Evolutionary conservation across 2,113 vertebrate genomes (phyloP), one percentile per base, ranked within the genome.

Genomic region (Dromiciops gliroides): DNA sequence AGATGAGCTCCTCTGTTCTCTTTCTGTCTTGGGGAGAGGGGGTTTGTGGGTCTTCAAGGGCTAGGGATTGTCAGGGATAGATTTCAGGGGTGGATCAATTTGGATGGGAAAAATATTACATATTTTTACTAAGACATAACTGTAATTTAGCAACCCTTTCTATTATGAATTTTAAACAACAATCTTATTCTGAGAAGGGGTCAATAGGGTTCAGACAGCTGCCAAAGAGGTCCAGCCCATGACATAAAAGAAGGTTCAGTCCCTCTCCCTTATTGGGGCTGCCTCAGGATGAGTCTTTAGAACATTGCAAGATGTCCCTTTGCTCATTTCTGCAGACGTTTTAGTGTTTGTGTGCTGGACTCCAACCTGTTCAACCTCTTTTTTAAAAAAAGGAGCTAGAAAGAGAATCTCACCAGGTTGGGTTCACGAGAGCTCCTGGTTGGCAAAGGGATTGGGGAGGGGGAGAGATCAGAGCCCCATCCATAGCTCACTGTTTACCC

Each of bases 331-430:
- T 50, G 25, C 10, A 90, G 26, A 31, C 14, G 25, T 28, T 49
- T 4, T 50, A 31, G 12, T 22, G 24, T 47, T 48, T 49, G 48
- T 14, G 31, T 67, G 75, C 90, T 6, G 8, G 83, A 47, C 56
- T 56, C 44, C 89, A 56, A n/a, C 51, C 50, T 91, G 91, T 94
- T 96, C 44, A 5, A 67, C 90, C 90, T 92, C 89, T 50, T 96
- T 56, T 91, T 48, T 56, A 31, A 23, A 95, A 95, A 50, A 96
- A 92, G 67, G 67, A 23, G 19, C 37, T 83, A 44, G 67, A 83
- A 89, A 48, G 52, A 53, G 88, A 53, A 53, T 92, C 52, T 75
- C 28, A 10, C 28, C 50, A 3, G 11, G 9, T 23, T 56, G 23
- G 47, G 23, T 56, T 67, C 31, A 49, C 67, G 37, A 92, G 47